Evolutionary conservation across 1,140 invertebrate species (phyloP).

Genomic region (Mactra quadrangularis): DNA sequence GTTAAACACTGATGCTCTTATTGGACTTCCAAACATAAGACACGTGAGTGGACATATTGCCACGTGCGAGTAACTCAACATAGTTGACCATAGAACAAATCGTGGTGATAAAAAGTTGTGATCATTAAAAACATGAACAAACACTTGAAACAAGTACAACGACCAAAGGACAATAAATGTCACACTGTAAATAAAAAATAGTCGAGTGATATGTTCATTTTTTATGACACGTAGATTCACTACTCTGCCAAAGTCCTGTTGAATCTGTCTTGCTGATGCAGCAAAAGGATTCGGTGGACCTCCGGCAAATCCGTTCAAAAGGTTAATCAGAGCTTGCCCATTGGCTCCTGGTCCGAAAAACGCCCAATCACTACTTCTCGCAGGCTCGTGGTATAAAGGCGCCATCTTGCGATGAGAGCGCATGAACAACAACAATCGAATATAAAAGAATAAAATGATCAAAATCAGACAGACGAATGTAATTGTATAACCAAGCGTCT

Average conservation of each 20-base stretch:
- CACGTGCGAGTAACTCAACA: constrained; percentile 74
- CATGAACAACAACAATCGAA: constrained; percentile 77
- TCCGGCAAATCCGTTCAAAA: constrained; percentile 77
- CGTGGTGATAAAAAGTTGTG: constrained; percentile 35
- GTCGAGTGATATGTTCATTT: constrained; percentile 76
- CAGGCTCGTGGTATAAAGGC: constrained; percentile 74
- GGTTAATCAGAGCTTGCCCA: constrained; percentile 76
- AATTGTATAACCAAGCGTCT: constrained; percentile 76
- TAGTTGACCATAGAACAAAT: constrained; percentile 70
- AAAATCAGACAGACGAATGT: constrained; percentile 72
- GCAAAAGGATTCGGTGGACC: constrained; percentile 59
- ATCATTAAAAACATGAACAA: constrained; percentile 70
- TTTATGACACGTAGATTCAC: constrained; percentile 70
- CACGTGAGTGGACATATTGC: constrained; percentile 72
- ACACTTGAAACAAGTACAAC: constrained; percentile 74
- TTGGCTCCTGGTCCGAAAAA: constrained; percentile 79
- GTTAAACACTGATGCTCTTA: constrained; percentile 32
- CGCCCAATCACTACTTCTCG: constrained; percentile 77
- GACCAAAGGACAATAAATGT: constrained; percentile 70
- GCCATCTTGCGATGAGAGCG: constrained; percentile 76
- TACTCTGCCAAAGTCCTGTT: constrained; percentile 69
- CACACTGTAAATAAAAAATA: constrained; percentile 74
- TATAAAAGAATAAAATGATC: constrained; percentile 74
- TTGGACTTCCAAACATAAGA: constrained; percentile 53
- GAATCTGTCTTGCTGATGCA: constrained; percentile 64